Conservation (phyloP, 2,888 invertebrate genomes). For the Trichogramma dendrolimi region DNA sequence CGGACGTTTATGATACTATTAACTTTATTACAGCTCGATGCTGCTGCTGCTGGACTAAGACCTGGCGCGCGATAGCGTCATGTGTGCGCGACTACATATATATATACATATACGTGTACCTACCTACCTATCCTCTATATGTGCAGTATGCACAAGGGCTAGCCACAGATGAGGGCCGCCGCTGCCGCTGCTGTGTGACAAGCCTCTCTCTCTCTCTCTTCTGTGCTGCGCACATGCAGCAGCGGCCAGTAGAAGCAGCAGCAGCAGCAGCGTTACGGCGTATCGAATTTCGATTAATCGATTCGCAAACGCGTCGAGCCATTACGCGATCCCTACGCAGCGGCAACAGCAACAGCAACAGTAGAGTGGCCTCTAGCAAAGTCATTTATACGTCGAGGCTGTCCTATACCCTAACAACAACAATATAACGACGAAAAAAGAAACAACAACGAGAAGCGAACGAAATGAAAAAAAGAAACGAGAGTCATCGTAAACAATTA, state of each 20-base stretch:
- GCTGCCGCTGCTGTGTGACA: not conserved
- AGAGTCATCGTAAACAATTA: not conserved
- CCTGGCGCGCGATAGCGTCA: constrained; percentile 22
- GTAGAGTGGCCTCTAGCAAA: constrained; percentile 38
- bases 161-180: not conserved
- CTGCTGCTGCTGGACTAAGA: constrained; percentile 32
- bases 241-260: no score
- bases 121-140: not conserved
- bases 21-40: constrained; percentile 39
- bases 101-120: not conserved
- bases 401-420: not conserved
- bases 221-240: no score
- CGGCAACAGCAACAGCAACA: constrained; percentile 47
- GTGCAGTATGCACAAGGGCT: not conserved
- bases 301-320: constrained; percentile 36
- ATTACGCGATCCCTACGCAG: constrained; percentile 37
- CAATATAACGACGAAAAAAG: no score
- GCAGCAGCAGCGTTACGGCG: constrained; percentile 7
- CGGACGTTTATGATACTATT: constrained; percentile 45
- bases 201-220: no score
- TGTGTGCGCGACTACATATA: not conserved
- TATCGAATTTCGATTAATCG: constrained; percentile 53
- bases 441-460: not conserved
- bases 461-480: not conserved
- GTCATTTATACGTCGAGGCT: not conserved